phyloP scores from a whole-genome alignment of 2,113 vertebrate species.

The Lutjanus erythropterus region DNA sequence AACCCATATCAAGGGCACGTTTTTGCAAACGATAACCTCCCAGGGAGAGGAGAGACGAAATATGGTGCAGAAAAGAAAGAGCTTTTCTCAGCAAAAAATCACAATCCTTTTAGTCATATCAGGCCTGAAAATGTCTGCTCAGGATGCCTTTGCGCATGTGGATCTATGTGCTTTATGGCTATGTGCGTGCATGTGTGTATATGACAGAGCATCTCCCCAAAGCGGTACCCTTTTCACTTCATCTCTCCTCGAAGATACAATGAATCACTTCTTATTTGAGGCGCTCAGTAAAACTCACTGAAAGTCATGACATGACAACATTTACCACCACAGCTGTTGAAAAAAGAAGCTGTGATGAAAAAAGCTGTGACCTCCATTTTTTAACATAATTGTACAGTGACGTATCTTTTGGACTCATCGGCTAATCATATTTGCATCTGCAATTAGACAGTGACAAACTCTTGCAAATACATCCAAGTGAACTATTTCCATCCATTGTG shows the following conservation, averaged over 20 bases:
- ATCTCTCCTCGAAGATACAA: slow-evolving; percentile 1
- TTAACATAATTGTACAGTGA: neutral
- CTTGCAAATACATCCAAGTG: slow-evolving; percentile 33
- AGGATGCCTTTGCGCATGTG: slow-evolving; percentile 52
- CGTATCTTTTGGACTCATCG: neutral
- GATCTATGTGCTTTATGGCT: slow-evolving; percentile 41
- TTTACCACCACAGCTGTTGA: neutral
- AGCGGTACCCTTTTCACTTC: slow-evolving; percentile 11
- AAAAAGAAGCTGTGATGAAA: slow-evolving; percentile 9
- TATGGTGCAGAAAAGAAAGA: slow-evolving; percentile 55
- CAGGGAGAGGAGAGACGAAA: slow-evolving; percentile 61
- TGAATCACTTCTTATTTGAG: slow-evolving; percentile 1
- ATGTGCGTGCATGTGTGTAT: slow-evolving; percentile 15
- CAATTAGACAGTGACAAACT: slow-evolving; percentile 48
- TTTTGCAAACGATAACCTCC: slow-evolving; percentile 77
- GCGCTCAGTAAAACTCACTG: neutral
- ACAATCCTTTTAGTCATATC: slow-evolving; percentile 74
- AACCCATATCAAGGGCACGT: slow-evolving; percentile 76
- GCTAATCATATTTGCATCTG: slow-evolving; percentile 42
- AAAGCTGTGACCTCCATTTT: neutral
- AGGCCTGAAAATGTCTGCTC: slow-evolving; percentile 67
- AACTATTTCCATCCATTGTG: slow-evolving; percentile 62
- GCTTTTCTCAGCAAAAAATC: slow-evolving; percentile 74
- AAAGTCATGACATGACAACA: slow-evolving; percentile 12
- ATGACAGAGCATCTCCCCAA: slow-evolving; percentile 35